These are phyloP conservation scores for Erethizon dorsatum DNA, from an alignment of 2,797 vertebrate genomes.

Conservation along the genomic window DNA sequence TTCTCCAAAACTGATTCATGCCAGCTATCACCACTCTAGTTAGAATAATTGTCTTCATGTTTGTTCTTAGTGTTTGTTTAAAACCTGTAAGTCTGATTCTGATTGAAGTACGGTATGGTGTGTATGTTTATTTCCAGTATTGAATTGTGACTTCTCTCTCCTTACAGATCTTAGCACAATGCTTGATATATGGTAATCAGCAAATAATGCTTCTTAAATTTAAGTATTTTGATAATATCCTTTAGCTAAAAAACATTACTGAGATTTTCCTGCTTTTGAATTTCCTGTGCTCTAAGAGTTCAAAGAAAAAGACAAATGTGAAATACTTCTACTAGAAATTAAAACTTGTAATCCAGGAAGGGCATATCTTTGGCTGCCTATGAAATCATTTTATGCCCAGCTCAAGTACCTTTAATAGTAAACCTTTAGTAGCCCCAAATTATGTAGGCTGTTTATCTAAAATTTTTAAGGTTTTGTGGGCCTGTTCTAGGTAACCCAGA, in stretches of 20 bases:
- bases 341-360: background rate
- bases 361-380: background rate
- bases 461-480: background rate
- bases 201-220: background rate
- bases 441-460: background rate
- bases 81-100: background rate
- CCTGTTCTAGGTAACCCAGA: background rate
- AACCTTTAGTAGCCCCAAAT: background rate
- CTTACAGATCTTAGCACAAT: background rate
- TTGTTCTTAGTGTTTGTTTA: background rate
- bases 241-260: background rate
- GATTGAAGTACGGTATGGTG: background rate
- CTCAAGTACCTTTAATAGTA: background rate
- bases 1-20: background rate
- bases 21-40: background rate
- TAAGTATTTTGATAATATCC: slow-evolving; percentile 41
- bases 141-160: background rate
- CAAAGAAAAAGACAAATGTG: background rate
- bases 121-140: background rate
- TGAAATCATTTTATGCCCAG: background rate
- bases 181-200: background rate
- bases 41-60: background rate
- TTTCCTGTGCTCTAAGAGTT: background rate
- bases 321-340: background rate
- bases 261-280: background rate